Evolutionary conservation across 2,888 invertebrate species (phyloP), one percentile per base, ranked within the genome.

Genomic region (Disparrhopalites patrizii): DNA sequence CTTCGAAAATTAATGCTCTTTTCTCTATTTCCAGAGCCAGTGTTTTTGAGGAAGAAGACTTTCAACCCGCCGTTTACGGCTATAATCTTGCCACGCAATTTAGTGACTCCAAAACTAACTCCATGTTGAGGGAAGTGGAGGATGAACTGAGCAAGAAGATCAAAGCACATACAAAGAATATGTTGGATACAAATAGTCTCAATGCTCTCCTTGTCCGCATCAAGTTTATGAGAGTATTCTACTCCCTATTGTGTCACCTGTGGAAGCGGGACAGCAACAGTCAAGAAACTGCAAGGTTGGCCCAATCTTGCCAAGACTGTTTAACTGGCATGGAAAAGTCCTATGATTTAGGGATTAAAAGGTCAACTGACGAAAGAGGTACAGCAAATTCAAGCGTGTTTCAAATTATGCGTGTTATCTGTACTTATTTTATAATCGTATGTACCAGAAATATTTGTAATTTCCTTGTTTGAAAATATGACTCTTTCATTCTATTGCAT

Each of bases 1-100:
- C 23, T 15, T 43, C 13, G 25, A 20, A 15, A 55, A 47, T 50
- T 38, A 31, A 25, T 40, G 28, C 51, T 47, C 38, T 13, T 25
- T 3, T 3, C 15, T 58, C 62, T 50, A 38, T 31, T 64, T 52
- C 38, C 73, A 88, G 88, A 76, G 92, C 91, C 27, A 85, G 88
- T 78, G 93, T 93, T 15, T 93, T 89, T 80, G 93, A 93, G 81
- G 93, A 97, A 80, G 98, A 98, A 82, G 97, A 98, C 78, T 97
- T 97, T 78, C 94, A 97, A 79, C 88, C 93, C 27, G 88, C 93
- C 80, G 88, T 89, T 52, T 96, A 95, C 77, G 93, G 27, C n/a
- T 93, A 94, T 79, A 85, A 88, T 77, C 82, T 93, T 74, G 88
- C 87, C 52, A 86, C 88, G 36, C 91, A 93, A 78, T 85, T 93